Evolutionary conservation across 2,888 invertebrate genomes (phyloP).

Genomic region (Cryptocephalus primarius): DNA sequence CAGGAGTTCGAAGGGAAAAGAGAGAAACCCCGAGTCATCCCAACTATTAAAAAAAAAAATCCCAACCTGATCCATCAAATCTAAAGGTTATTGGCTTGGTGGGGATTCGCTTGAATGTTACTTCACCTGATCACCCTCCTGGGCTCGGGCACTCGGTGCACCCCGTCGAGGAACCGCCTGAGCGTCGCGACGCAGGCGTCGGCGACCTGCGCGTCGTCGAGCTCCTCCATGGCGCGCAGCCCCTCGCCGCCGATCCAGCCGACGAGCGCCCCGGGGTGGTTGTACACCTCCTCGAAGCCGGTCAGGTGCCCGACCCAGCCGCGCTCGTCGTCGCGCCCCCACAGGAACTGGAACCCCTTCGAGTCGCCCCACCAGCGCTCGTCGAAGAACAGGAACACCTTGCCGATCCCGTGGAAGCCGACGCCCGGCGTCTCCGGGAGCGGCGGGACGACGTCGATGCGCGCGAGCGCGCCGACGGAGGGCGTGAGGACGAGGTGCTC

Average conservation of each 20-base stretch:
- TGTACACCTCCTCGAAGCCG: slow-evolving; percentile 52
- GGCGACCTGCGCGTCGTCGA: slow-evolving; percentile 41
- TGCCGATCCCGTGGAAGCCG: slow-evolving; percentile 56
- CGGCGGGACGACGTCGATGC: slow-evolving; percentile 26
- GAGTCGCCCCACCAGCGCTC: slow-evolving; percentile 52
- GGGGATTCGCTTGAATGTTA: too few species aligned
- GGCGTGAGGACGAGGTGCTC: slow-evolving; percentile 42
- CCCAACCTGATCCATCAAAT: too few species aligned
- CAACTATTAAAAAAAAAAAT: too few species aligned
- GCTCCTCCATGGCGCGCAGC: slow-evolving; percentile 44
- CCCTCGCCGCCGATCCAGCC: slow-evolving; percentile 57
- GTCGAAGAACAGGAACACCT: slow-evolving; percentile 54
- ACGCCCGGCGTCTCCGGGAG: slow-evolving; percentile 45
- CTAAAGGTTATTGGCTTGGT: too few species aligned
- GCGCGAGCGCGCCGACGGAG: slow-evolving; percentile 1
- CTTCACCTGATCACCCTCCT: slow-evolving; percentile 26
- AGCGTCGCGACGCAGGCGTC: slow-evolving; percentile 42
- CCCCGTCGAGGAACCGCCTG: slow-evolving; percentile 37
- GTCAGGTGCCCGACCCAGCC: slow-evolving; percentile 45
- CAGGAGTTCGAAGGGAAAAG: too few species aligned
- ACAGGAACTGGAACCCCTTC: slow-evolving; percentile 49
- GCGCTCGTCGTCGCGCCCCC: slow-evolving; percentile 27
- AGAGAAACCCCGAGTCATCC: too few species aligned
- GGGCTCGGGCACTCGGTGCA: slow-evolving; percentile 39
- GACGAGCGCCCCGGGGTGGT: slow-evolving; percentile 42